These are phyloP conservation scores for Characodon lateralis DNA, from an alignment of 2,797 vertebrate species.

Conservation along the genomic window DNA sequence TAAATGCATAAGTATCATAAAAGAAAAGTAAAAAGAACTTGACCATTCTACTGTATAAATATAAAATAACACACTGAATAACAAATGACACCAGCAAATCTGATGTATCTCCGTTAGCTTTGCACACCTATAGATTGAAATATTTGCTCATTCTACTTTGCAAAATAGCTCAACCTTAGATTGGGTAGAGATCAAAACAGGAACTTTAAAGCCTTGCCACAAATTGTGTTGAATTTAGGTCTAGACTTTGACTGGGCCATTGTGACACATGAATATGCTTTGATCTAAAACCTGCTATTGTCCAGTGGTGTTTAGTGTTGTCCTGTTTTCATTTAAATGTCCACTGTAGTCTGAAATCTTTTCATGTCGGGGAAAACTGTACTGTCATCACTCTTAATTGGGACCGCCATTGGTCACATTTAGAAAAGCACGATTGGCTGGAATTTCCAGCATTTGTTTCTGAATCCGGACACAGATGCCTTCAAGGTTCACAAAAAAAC, in stretches of 20 bases:
- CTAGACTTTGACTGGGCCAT: background rate
- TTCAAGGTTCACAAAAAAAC: too few relatives aligned
- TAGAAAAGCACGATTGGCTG: too few relatives aligned
- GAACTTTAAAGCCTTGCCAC: background rate
- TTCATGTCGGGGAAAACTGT: too few relatives aligned
- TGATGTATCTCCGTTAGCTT: background rate
- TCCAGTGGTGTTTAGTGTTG: background rate
- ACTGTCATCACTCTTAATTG: background rate
- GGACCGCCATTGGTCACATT: background rate
- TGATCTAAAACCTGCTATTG: background rate
- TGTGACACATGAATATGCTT: too few relatives aligned
- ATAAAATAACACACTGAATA: background rate
- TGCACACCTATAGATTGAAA: background rate
- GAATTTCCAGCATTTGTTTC: too few relatives aligned
- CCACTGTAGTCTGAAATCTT: too few relatives aligned
- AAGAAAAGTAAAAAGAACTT: background rate
- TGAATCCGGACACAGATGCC: too few relatives aligned
- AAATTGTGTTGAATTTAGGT: background rate
- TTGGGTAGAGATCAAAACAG: background rate
- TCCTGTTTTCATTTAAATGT: too few relatives aligned
- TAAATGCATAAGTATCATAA: background rate
- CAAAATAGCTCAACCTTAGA: too few relatives aligned
- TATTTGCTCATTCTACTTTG: too few relatives aligned
- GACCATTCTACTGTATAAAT: background rate
- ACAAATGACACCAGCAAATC: background rate